Evolutionary conservation across 1,140 invertebrate genomes (phyloP), one percentile per base, ranked within the genome.

Genomic region (Glossosoma conforme): DNA sequence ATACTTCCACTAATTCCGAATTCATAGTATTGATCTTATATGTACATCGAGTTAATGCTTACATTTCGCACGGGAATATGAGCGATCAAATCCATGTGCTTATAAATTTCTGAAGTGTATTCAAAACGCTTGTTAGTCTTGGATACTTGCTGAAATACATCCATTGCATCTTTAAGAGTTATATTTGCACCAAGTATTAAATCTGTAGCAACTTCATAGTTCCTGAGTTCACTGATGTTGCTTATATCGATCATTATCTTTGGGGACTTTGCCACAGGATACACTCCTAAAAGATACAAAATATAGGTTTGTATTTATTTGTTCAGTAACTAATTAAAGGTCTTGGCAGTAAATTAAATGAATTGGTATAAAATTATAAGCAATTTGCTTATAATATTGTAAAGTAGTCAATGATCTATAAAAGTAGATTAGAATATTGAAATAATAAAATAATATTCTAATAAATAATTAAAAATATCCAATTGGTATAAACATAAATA

Each of bases 61-160:
- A 86, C 84, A 75, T 88, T 88, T 66, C 84, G 72, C 2, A 89
- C 80, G 13, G 85, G 78, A 2, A 85, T 73, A 67, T 82, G 84
- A 2, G 85, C 86, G 40, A 88, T 78, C 44, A 86, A 65, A 60
- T 86, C 82, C 44, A 88, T 73, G 61, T 80, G 77, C 1, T 70
- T 52, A 59, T 68, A 66, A 44, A 79, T 65, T 40, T 70, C 60
- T 2, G 58, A 50, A 32, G 76, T 64, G 50, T 81, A 81, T 25
- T 55, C 61, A 61, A 70, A 81, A 57, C 69, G 66, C 13, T 60
- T 54, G 32, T 75, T 63, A 11, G 65, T 67, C 28, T 67, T 68
- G 1, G 76, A 67, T 10, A 78, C 70, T 45, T 74, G 68, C 5
- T 72, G 64, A 53, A 87, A 85, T 10, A 77, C 62, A 1, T 77